Percentiles rank a stretch among this genome's conserved stretches.
Evolutionary conservation across 2,113 vertebrate genomes (phyloP).

Genomic region (Myrmecobius fasciatus): DNA sequence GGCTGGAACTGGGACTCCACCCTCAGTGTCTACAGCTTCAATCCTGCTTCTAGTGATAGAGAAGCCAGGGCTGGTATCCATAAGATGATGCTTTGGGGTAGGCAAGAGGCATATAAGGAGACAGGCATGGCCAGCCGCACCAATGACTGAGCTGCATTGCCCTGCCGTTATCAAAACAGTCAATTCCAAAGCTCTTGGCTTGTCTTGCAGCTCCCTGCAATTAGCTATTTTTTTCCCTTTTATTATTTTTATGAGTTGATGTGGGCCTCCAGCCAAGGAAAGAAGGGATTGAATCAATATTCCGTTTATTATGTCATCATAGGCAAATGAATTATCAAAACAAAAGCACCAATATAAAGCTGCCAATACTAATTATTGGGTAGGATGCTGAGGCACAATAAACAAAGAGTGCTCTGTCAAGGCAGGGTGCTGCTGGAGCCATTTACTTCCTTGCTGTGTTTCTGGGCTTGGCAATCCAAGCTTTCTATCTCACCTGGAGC

Average conservation of each 20-base stretch:
- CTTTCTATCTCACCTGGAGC: background rate
- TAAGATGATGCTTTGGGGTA: slow-evolving; percentile 58
- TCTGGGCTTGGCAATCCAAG: slow-evolving; percentile 15
- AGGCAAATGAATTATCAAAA: slow-evolving; percentile 84
- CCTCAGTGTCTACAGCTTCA: slow-evolving; percentile 79
- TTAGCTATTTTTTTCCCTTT: slow-evolving; percentile 78
- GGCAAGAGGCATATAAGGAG: background rate
- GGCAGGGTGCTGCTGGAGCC: slow-evolving; percentile 58
- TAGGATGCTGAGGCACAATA: slow-evolving; percentile 65
- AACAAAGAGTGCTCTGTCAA: slow-evolving; percentile 80
- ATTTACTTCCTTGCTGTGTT: slow-evolving; percentile 50
- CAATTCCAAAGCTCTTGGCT: slow-evolving; percentile 49
- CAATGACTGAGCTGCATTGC: background rate
- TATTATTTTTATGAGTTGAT: slow-evolving; percentile 80
- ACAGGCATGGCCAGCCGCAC: background rate
- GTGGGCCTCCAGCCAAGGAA: slow-evolving; percentile 75
- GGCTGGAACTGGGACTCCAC: slow-evolving; percentile 75
- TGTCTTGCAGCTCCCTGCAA: slow-evolving; percentile 75
- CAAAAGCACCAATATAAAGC: slow-evolving; percentile 76
- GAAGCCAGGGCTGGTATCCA: slow-evolving; percentile 69
- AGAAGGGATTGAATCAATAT: slow-evolving; percentile 78
- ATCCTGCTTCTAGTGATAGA: slow-evolving; percentile 64
- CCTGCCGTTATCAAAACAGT: slow-evolving; percentile 64
- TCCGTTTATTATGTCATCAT: slow-evolving; percentile 79
- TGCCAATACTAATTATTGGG: slow-evolving; percentile 79